Evolutionary conservation across 2,888 invertebrate species (phyloP).

Genomic region (Vandiemenella viatica): DNA sequence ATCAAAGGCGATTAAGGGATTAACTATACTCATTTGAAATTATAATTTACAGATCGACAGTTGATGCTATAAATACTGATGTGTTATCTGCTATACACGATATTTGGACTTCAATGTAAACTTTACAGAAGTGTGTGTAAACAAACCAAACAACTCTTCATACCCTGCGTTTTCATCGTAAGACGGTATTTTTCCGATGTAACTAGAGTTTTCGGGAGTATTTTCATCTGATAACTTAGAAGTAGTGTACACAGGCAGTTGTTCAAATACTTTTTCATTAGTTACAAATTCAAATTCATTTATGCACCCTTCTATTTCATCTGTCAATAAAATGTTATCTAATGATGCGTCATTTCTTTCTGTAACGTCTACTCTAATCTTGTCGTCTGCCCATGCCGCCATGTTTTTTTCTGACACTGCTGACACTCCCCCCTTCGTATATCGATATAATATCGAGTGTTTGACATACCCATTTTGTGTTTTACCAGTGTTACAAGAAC

Average conservation of each 20-base stretch:
- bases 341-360: conserved; percentile 20
- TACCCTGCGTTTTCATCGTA: conserved; percentile 36
- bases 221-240: conserved; percentile 25
- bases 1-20: no score
- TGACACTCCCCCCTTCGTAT: no score
- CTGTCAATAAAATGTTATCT: conserved; percentile 33
- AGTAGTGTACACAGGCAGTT: conserved; percentile 28
- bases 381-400: conserved; percentile 8
- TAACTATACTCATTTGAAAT: no score
- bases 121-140: no score
- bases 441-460: no score
- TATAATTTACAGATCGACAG: no score
- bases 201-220: conserved; percentile 19
- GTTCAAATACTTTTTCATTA: conserved; percentile 35
- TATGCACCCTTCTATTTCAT: conserved; percentile 37
- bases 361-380: conserved; percentile 3
- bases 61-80: no score
- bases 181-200: conserved; percentile 27
- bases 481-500: no score
- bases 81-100: background rate
- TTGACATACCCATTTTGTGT: no score
- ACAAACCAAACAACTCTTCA: no score
- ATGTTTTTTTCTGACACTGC: no score
- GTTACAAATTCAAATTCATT: conserved; percentile 31
- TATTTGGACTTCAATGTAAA: background rate